Conservation (phyloP, 2,888 invertebrate species). For the Allacma fusca region DNA sequence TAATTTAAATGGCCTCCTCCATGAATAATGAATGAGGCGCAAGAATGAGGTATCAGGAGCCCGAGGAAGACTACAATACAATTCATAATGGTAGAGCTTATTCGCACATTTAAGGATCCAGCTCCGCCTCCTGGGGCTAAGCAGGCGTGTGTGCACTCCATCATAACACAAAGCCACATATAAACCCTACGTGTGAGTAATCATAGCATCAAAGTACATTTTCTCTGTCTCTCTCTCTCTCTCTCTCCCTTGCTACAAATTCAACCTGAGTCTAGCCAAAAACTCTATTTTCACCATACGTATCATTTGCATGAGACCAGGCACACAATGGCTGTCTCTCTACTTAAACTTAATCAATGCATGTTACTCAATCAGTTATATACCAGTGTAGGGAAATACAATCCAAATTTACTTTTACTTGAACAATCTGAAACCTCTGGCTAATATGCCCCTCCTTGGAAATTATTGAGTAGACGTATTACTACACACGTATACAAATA, state of each 20-base stretch:
- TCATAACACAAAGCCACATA: conserved; percentile 34
- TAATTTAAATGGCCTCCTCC: conserved; percentile 40
- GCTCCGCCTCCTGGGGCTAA: conserved; percentile 40
- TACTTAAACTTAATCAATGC: neutral
- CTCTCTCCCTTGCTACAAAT: conserved; percentile 3
- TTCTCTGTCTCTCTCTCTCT: neutral
- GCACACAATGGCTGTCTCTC: neutral
- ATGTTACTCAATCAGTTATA: neutral
- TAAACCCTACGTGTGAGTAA: conserved; percentile 23
- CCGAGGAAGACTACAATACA: conserved; percentile 26
- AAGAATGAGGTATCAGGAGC: conserved; percentile 24
- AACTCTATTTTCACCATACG: conserved; percentile 26
- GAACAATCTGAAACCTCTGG: neutral
- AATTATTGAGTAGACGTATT: too few relatives aligned
- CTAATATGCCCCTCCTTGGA: neutral
- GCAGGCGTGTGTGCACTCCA: conserved; percentile 41
- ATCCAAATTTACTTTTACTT: neutral
- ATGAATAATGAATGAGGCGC: conserved; percentile 37
- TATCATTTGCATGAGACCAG: neutral
- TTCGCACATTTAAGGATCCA: conserved; percentile 40
- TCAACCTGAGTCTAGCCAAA: neutral
- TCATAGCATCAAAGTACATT: neutral
- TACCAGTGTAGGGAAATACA: neutral
- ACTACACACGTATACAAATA: too few relatives aligned
- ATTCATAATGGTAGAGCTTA: conserved; percentile 42